A percentile compares a stretch with the other conserved stretches of the same genome.
Evolutionary conservation across 2,113 vertebrate species (phyloP).

Genomic region (Chaetodon auriga): DNA sequence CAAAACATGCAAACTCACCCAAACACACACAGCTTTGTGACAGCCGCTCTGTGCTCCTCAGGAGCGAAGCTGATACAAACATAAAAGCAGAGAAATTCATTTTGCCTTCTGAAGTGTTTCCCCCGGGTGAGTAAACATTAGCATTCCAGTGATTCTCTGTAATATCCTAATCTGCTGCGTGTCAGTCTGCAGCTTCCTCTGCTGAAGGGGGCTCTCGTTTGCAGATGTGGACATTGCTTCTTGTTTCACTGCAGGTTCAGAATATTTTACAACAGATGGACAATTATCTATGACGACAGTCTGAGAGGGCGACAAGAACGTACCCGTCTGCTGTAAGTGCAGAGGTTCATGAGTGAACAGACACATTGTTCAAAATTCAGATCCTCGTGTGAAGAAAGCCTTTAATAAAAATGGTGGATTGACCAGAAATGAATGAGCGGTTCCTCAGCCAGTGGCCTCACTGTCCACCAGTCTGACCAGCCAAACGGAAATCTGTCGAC

Average conservation of each 20-base stretch:
- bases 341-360: no score
- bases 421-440: not conserved
- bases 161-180: slow-evolving; percentile 58
- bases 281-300: not conserved
- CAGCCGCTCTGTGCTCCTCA: slow-evolving; percentile 32
- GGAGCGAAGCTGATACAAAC: slow-evolving; percentile 64
- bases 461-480: not conserved
- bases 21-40: slow-evolving; percentile 26
- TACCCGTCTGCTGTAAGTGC: no score
- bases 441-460: not conserved
- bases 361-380: no score
- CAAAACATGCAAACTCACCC: slow-evolving; percentile 2
- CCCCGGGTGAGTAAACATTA: slow-evolving; percentile 62
- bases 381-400: no score
- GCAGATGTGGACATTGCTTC: slow-evolving; percentile 13
- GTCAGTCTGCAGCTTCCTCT: slow-evolving; percentile 38
- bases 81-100: slow-evolving; percentile 72
- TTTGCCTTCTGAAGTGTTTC: slow-evolving; percentile 62
- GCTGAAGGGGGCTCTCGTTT: slow-evolving; percentile 9
- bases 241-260: slow-evolving; percentile 8
- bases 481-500: not conserved
- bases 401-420: no score
- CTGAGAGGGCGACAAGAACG: not conserved
- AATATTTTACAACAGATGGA: not conserved
- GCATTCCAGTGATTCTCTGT: slow-evolving; percentile 65